Evolutionary conservation across 2,797 vertebrate species (phyloP).

Genomic region (Gambelia wislizenii): DNA sequence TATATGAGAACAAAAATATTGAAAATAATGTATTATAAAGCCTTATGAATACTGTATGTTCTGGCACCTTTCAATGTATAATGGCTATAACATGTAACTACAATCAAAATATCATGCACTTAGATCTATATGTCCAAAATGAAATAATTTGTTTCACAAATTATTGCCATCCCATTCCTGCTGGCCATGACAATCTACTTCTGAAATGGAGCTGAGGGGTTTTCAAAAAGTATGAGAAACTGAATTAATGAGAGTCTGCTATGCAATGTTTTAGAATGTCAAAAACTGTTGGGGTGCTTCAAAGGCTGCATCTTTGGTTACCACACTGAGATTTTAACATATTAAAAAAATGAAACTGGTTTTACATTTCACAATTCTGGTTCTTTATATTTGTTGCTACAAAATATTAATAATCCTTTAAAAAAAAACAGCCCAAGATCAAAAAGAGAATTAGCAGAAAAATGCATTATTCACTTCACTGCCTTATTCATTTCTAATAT

Average conservation of each 20-base stretch:
- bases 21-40: background rate
- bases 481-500: no score
- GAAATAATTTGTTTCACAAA: background rate
- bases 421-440: background rate
- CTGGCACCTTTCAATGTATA: background rate
- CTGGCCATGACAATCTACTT: background rate
- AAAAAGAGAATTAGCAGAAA: background rate
- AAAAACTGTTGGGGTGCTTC: background rate
- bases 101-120: background rate
- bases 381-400: background rate
- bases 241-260: background rate
- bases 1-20: background rate
- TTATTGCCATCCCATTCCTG: no score
- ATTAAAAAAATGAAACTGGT: background rate
- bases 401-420: background rate
- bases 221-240: background rate
- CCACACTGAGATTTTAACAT: background rate
- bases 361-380: background rate
- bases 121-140: background rate
- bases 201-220: background rate
- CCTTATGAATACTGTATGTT: background rate
- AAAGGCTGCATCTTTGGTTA: background rate
- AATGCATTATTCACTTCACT: background rate
- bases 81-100: background rate
- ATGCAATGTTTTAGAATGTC: background rate